Conservation (phyloP, 1,140 invertebrate species). For the Zaprionus davidi region DNA sequence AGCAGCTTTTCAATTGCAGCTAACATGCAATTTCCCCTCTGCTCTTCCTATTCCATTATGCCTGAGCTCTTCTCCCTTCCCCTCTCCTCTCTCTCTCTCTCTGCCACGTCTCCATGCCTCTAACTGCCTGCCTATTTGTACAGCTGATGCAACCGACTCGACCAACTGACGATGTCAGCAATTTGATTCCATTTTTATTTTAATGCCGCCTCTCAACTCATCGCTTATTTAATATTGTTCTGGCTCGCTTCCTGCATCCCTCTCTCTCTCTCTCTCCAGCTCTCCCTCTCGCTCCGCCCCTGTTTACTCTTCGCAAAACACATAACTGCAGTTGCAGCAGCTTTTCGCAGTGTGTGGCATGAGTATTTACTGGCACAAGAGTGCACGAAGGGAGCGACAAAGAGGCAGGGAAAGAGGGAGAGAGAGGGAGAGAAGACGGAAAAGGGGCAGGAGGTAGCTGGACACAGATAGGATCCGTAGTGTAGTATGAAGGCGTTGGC, state of each 20-base stretch:
- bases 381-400: not conserved
- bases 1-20: not conserved
- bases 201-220: conserved; percentile 15
- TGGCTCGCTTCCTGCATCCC: not conserved
- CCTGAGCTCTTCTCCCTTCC: not conserved
- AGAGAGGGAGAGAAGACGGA: not conserved
- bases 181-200: conserved; percentile 29
- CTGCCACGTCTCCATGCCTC: too few species aligned
- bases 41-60: not conserved
- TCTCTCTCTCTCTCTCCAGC: not conserved
- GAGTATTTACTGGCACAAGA: not conserved
- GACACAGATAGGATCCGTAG: not conserved
- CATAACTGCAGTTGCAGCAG: conserved; percentile 12
- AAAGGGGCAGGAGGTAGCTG: not conserved
- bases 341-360: conserved; percentile 4
- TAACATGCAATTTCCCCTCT: not conserved
- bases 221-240: not conserved
- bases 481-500: not conserved
- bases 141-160: conserved; percentile 4
- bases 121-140: not conserved
- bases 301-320: not conserved
- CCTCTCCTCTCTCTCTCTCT: not conserved
- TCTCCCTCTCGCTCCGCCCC: not conserved
- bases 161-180: conserved; percentile 32
- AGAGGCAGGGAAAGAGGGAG: not conserved